Base-by-base conservation (phyloP, 64 coral and sea anemone species). In the Cladopsammia gracilis region DNA sequence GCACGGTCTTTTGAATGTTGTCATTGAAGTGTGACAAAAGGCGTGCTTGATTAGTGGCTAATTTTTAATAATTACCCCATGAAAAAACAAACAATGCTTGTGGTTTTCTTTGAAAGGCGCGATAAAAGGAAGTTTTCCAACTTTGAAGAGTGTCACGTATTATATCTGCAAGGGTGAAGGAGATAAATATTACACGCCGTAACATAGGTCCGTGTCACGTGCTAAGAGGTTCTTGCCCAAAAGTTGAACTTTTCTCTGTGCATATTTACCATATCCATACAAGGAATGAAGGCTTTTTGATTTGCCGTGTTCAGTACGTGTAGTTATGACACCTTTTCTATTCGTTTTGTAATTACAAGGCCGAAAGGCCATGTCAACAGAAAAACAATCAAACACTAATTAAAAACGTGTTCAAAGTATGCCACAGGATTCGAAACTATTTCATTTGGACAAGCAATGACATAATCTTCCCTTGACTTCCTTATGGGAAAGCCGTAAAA, bases 11-110 rank as follows among this genome's bases (percentile, higher is more conserved):
- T 84, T 84, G 15, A 46, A 62, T 23, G 80, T 68, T 75, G 61
- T 49, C 61, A 34, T 34, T 34, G 34, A 67, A 51, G 43, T 10
- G 45, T 18, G 42, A 82, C 78, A 84, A 84, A 67, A n/a, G 62
- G 44, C 15, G 1, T 19, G 34, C 64, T 68, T 43, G 72, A 75
- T 84, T 84, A 82, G 62, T 84, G 80, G 44, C 80, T 68, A 84
- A 84, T 84, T 84, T 84, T 84, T 67, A 50, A 64, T 84, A 66
- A 84, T 84, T 50, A 68, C 80, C 18, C 44, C 25, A 50, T 67
- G 42, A 44, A 47, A 77, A 84, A 84, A 68, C 80, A 84, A 84
- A 84, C 80, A 84, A 67, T 49, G 45, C 61, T 15, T 68, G 80
- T 64, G 80, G 80, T 13, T 84, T 66, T 49, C 72, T 75, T 75